Evolutionary conservation across 2,888 invertebrate species (phyloP), one percentile per base, ranked within the genome.

Genomic region (Trissonchulus latispiculum): DNA sequence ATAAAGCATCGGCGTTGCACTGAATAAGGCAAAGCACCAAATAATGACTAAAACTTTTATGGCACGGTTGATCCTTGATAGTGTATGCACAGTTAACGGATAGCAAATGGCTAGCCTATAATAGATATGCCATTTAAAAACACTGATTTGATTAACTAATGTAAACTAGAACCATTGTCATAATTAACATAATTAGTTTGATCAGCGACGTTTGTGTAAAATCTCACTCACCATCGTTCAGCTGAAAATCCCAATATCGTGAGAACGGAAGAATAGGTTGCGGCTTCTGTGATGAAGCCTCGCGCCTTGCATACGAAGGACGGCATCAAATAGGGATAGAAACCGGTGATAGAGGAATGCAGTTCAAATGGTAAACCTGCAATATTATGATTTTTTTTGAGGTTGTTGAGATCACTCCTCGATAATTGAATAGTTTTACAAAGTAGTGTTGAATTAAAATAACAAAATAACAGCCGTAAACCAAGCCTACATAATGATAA

Each of bases 211-310:
- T n/a, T n/a, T n/a, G n/a, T n/a, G n/a, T n/a, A n/a, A n/a, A n/a
- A n/a, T n/a, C n/a, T n/a, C n/a, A 48, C 23, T 15, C 23, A 48
- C 72, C 72, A 71, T 64, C 72, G 70, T 68, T 71, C 72, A 31
- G 35, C 64, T 28, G 72, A 29, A 33, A 71, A 71, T 3, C n/a
- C 64, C 23, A 71, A 15, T 69, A 64, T 64, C 3, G 72, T 71
- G 48, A 71, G 32, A 15, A 71, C 37, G 62, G 72, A 71, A 15
- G 79, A 80, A 78, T 88, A 87, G 0, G 87, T 86, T 29, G 87
- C 87, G n/a, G 91, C 91, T 84, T 93, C 93, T 0, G 92, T 90
- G 0, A 91, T 89, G 70, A 92, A 87, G 3, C 90, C 90, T 59
- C 91, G 87, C 18, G 90, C 84, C 18, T 91, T 87, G 83, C 93